Base-by-base conservation (phyloP, 2,113 vertebrate species). In the Brienomyrus brachyistius region DNA sequence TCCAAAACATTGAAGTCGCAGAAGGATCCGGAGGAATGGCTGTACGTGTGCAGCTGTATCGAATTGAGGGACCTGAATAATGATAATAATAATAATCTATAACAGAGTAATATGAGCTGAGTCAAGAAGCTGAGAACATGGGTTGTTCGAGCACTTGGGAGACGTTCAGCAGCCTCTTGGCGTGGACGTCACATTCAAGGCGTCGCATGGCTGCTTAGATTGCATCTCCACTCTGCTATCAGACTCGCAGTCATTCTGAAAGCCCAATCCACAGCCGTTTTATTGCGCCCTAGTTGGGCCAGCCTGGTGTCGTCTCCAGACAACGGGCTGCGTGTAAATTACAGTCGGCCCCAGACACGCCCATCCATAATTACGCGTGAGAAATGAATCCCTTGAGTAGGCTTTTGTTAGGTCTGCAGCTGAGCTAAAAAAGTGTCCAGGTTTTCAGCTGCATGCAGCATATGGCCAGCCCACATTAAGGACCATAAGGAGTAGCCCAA, bases 321-420 rank as follows among this genome's bases (percentile, higher is more conserved):
- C 91, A 87, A 88, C 87, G 90, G 92, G 91, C 92, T 92, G 92
- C 93, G 93, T 93, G 91, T 92, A 93, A 93, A 93, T 93, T 93
- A 92, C 91, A 93, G 91, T 91, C 89, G 90, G 91, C 48, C 90
- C 90, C 91, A 92, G 90, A 92, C 91, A 93, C 92, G 90, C 92
- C 91, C 92, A 92, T 89, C 85, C 83, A 91, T 89, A 93, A 92
- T 93, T 93, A 92, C 89, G 90, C 89, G 89, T 84, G 85, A 92
- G 91, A 91, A 90, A 92, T 87, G 82, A 93, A 90, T 89, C 93
- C 92, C 87, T 88, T 85, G 59, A 89, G 66, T 90, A 88, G 74
- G 21, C 35, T 59, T 87, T 23, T 54, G 52, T 9, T 86, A 59
- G 70, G 19, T 56, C 70, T 77, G 48, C 50, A 84, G 86, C 52